Base-by-base conservation (phyloP, 2,113 vertebrate genomes). In the Cheirogaleus medius region DNA sequence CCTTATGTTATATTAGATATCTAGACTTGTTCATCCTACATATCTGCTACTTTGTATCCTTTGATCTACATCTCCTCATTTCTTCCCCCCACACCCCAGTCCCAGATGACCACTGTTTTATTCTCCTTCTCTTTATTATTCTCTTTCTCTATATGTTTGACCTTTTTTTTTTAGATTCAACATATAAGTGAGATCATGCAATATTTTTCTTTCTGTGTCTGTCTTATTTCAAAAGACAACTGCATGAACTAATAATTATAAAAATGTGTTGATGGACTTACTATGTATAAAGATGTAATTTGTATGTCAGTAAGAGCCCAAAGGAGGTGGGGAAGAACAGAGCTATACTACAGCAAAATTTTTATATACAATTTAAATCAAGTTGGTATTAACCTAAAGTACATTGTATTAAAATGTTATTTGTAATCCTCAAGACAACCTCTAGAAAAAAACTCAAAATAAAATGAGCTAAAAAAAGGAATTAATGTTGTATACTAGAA, bases 211-310 rank as follows among this genome's bases (percentile, higher is more conserved):
- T 87, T 92, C 68, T 82, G 84, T 88, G 58, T 83, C 94, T 92
- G 84, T 58, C 69, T 96, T 90, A 91, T 58, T 96, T 96, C 78
- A 89, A 86, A 97, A 91, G 86, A 93, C 44, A 91, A 83, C 49
- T 87, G 54, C 42, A 56, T 44, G 60, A 34, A 73, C 58, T 68
- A 81, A n/a, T 77, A 95, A 96, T 96, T 91, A 83, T 29, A 81
- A 95, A 90, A 83, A 39, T 95, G 49, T 92, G 68, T 83, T 96
- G 44, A 82, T 90, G 54, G 37, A 80, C 64, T 92, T 82, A 90
- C 71, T 95, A 64, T 69, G 25, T 66, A 95, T 71, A 94, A 87
- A 93, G n/a, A 74, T 52, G 37, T 78, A 86, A 96, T 95, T 68
- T 93, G 17, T 74, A 83, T 95, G 47, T 88, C 54, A 85, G 34